Percentiles rank a stretch among this genome's conserved stretches.
These are phyloP conservation scores for Silurus aristotelis DNA, from an alignment of 2,797 vertebrate genomes.

Conservation along the genomic window DNA sequence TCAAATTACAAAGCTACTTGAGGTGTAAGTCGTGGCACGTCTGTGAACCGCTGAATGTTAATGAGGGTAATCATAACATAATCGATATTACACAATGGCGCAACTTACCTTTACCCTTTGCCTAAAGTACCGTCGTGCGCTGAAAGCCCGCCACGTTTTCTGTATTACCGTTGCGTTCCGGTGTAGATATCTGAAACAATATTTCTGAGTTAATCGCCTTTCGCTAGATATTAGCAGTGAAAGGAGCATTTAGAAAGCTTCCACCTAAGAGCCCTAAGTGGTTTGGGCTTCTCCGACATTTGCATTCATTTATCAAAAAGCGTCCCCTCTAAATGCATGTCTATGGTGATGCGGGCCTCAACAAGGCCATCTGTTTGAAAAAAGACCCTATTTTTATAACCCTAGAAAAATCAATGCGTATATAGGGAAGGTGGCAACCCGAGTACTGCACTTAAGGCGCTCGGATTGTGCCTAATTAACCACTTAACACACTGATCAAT, in stretches of 20 bases:
- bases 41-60: slow-evolving; percentile 77
- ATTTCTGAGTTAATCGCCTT: slow-evolving; percentile 26
- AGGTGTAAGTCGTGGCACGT: slow-evolving; percentile 62
- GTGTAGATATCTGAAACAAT: slow-evolving; percentile 79
- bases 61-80: slow-evolving; percentile 76
- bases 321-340: slow-evolving; percentile 78
- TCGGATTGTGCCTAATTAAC: slow-evolving; percentile 83
- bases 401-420: slow-evolving; percentile 82
- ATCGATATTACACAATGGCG: slow-evolving; percentile 67
- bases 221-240: slow-evolving; percentile 19
- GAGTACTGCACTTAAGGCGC: slow-evolving; percentile 78
- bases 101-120: slow-evolving; percentile 85
- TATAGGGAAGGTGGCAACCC: slow-evolving; percentile 76
- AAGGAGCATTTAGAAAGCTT: slow-evolving; percentile 40
- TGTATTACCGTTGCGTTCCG: slow-evolving; percentile 82
- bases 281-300: slow-evolving; percentile 60
- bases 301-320: slow-evolving; percentile 74
- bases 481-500: slow-evolving; percentile 85
- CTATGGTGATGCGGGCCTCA: slow-evolving; percentile 70
- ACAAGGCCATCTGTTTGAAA: slow-evolving; percentile 79
- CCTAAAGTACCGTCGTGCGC: slow-evolving; percentile 79
- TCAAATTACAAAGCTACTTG: slow-evolving; percentile 29
- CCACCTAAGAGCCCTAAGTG: slow-evolving; percentile 17
- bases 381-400: slow-evolving; percentile 79
- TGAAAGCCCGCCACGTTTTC: slow-evolving; percentile 89